phyloP scores from a whole-genome alignment of 2,888 invertebrate genomes.

The Cataglyphis rosenhaueri region DNA sequence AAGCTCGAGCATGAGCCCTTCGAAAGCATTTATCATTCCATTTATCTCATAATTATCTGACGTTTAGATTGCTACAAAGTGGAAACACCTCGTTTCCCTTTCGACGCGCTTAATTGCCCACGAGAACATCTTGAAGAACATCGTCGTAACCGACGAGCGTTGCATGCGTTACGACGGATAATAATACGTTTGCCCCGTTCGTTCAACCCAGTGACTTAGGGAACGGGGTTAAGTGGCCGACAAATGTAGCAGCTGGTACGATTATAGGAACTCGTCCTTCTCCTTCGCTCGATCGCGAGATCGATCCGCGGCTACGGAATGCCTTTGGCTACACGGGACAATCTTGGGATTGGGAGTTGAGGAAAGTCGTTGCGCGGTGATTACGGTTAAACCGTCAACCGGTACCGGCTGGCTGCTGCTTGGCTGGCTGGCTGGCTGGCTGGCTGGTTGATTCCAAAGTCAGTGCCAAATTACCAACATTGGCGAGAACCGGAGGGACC shows the following conservation, averaged over 20 bases:
- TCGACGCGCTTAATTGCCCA: constrained; percentile 29
- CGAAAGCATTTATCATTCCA: constrained; percentile 13
- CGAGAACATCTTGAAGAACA: constrained; percentile 31
- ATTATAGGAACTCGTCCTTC: constrained; percentile 46
- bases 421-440: not conserved
- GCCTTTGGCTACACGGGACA: constrained; percentile 56
- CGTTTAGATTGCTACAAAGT: constrained; percentile 26
- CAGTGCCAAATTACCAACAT: constrained; percentile 81
- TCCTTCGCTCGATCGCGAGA: constrained; percentile 37
- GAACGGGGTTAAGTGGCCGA: constrained; percentile 61
- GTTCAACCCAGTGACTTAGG: constrained; percentile 26
- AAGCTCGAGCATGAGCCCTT: not conserved
- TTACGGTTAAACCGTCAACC: constrained; percentile 69
- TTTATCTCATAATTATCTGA: constrained; percentile 32
- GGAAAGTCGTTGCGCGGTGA: constrained; percentile 69
- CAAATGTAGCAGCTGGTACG: constrained; percentile 61
- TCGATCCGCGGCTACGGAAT: constrained; percentile 48
- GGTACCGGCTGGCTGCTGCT: constrained; percentile 54
- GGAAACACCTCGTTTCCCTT: constrained; percentile 25
- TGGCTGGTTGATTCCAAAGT: constrained; percentile 69
- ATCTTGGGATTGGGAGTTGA: constrained; percentile 62
- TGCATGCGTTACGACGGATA: constrained; percentile 45
- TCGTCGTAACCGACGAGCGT: constrained; percentile 25
- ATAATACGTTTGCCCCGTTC: constrained; percentile 36
- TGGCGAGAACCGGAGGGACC: constrained; percentile 73